These are phyloP conservation scores for Neuroterus valhalla DNA, from an alignment of 1,140 invertebrate species.

Conservation along the genomic window DNA sequence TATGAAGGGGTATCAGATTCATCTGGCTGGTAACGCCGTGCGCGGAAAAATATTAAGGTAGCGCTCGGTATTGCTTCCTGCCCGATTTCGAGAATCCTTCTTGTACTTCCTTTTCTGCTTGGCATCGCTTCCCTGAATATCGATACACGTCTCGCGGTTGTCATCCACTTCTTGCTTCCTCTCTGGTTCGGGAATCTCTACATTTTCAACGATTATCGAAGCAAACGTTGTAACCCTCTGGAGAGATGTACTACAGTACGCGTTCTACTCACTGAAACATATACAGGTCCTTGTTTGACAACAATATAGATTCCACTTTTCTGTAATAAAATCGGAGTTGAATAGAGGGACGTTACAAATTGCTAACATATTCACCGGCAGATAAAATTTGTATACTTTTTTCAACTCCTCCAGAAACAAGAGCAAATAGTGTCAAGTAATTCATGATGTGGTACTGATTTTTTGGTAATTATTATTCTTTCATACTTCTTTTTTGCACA, in stretches of 20 bases:
- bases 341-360: too few species aligned
- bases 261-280: neutral
- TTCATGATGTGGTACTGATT: too few species aligned
- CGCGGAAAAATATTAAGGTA: slow-evolving; percentile 46
- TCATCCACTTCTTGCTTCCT: slow-evolving; percentile 17
- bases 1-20: slow-evolving; percentile 43
- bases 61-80: slow-evolving; percentile 26
- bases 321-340: too few species aligned
- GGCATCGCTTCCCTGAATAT: slow-evolving; percentile 16
- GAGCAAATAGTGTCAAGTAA: too few species aligned
- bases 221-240: neutral
- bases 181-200: slow-evolving; percentile 28
- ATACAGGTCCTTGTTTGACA: neutral
- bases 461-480: too few species aligned
- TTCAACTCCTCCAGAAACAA: too few species aligned
- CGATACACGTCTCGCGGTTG: slow-evolving; percentile 32
- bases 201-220: slow-evolving; percentile 18
- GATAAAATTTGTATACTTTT: too few species aligned
- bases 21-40: slow-evolving; percentile 23
- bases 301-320: too few species aligned
- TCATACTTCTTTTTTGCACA: too few species aligned
- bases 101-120: neutral
- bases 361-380: too few species aligned
- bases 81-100: slow-evolving; percentile 39
- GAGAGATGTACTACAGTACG: neutral